These are phyloP conservation scores for Phrynocephalus guinanensis DNA, from an alignment of 2,797 vertebrate species.

Conservation along the genomic window DNA sequence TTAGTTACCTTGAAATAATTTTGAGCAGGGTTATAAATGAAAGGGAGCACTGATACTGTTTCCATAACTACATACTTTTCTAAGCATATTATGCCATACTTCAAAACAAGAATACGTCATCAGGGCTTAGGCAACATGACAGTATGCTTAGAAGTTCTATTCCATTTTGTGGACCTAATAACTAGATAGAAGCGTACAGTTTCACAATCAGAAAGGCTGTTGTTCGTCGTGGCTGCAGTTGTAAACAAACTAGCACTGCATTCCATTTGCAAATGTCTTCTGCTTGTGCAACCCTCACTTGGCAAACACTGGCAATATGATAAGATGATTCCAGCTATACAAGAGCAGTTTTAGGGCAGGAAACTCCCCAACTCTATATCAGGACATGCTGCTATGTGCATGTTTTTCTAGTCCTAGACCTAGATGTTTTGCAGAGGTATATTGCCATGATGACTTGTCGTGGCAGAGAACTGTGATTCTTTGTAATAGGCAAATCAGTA, in stretches of 20 bases:
- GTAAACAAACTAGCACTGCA: neutral
- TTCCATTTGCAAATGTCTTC: neutral
- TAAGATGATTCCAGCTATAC: no score
- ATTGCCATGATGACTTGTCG: no score
- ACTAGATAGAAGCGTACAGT: neutral
- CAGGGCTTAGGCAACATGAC: neutral
- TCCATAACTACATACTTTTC: neutral
- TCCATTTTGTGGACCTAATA: neutral
- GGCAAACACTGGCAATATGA: no score
- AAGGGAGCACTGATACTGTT: neutral
- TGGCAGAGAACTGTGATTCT: neutral
- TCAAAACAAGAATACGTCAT: neutral
- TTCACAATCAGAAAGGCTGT: neutral
- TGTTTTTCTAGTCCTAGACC: neutral
- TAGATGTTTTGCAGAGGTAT: neutral
- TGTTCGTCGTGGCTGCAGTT: neutral
- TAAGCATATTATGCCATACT: neutral
- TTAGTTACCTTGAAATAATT: neutral
- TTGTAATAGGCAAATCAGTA: neutral
- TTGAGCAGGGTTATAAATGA: neutral
- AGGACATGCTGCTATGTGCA: neutral
- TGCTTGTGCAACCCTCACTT: neutral
- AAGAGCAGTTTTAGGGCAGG: no score
- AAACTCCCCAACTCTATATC: neutral
- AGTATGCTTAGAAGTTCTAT: neutral